Percentiles rank a stretch among this genome's conserved stretches.
Conservation (phyloP, 2,113 vertebrate species). For the Phocoena phocoena region DNA sequence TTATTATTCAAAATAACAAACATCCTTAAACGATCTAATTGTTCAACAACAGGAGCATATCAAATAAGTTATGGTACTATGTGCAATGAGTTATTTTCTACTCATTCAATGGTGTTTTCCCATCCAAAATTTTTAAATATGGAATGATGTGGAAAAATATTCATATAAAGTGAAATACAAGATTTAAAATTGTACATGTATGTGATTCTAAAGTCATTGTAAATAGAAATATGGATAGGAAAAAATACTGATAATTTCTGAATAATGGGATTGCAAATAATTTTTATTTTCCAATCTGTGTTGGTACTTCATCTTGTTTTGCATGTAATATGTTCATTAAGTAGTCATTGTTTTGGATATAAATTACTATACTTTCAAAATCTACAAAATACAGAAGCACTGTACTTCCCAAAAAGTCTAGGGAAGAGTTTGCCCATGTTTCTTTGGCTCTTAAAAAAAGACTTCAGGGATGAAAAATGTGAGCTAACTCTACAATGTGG, state of each 20-base stretch:
- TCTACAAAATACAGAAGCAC: not conserved
- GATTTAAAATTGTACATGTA: not conserved
- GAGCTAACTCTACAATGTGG: not conserved
- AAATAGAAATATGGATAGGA: not conserved
- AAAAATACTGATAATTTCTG: not conserved
- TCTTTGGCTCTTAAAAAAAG: not conserved
- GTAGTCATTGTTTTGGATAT: not conserved
- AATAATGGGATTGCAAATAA: not conserved
- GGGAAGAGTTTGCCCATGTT: not conserved
- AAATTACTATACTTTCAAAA: constrained; percentile 26
- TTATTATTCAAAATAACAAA: not conserved
- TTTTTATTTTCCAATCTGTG: not conserved
- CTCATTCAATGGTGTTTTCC: not conserved
- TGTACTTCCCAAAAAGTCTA: not conserved
- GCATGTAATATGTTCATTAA: not conserved
- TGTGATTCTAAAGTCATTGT: not conserved
- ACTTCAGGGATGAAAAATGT: not conserved
- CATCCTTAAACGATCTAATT: not conserved
- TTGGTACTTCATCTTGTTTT: constrained; percentile 18
- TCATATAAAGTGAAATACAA: constrained; percentile 24
- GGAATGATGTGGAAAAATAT: not conserved
- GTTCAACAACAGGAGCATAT: not conserved
- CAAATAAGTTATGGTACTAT: not conserved
- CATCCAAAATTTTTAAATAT: not conserved
- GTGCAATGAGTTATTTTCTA: not conserved